Percentiles rank a stretch among this genome's conserved stretches.
phyloP scores from a whole-genome alignment of 2,113 vertebrate species.

The Centropus bengalensis region DNA sequence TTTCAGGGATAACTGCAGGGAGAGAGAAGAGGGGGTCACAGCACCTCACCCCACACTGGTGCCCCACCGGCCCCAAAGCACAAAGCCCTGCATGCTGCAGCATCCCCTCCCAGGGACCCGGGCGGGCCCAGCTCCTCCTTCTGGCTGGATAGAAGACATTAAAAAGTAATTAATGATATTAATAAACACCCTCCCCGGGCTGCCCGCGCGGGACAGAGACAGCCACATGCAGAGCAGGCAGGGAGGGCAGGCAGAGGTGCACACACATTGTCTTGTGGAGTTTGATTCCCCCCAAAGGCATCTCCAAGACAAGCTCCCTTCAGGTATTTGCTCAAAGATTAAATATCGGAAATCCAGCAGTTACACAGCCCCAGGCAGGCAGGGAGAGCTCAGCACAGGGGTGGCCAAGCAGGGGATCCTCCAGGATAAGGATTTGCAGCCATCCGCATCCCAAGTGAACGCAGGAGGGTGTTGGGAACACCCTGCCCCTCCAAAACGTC shows the following conservation, averaged over 20 bases:
- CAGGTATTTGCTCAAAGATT: neutral
- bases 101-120: rapidly evolving
- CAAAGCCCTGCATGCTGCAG: conserved; percentile 17
- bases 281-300: neutral
- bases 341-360: neutral
- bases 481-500: rapidly evolving
- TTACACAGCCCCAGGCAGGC: neutral
- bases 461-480: neutral
- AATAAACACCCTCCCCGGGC: rapidly evolving
- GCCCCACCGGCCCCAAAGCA: neutral
- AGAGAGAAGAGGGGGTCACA: neutral
- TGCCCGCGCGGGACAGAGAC: neutral
- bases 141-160: too few species aligned
- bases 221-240: conserved; percentile 19
- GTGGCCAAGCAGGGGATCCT: neutral
- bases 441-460: neutral
- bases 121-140: neutral
- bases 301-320: rapidly evolving
- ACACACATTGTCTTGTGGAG: neutral
- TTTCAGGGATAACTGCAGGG: conserved; percentile 88
- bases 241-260: neutral
- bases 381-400: neutral
- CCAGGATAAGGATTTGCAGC: neutral
- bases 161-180: neutral
- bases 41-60: rapidly evolving